A percentile compares a stretch with the other conserved stretches of the same genome.
These are phyloP conservation scores for Mallotus villosus DNA, from an alignment of 2,797 vertebrate genomes.

Conservation along the genomic window DNA sequence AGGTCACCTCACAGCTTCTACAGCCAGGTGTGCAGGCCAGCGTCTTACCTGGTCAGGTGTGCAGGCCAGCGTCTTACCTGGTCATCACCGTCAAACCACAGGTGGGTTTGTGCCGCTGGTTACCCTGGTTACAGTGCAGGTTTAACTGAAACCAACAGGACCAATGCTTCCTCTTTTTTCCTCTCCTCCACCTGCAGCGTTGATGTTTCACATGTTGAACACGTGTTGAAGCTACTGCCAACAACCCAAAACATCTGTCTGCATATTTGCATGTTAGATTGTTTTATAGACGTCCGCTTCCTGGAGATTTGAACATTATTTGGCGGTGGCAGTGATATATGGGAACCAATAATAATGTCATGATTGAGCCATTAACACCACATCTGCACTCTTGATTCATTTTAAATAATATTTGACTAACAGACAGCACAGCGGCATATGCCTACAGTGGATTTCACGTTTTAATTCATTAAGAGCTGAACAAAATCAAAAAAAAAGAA, in stretches of 20 bases:
- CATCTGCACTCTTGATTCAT: slow-evolving; percentile 77
- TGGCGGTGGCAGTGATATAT: slow-evolving; percentile 53
- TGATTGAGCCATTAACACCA: slow-evolving; percentile 76
- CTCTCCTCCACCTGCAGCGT: too few relatives aligned
- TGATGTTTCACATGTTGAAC: slow-evolving; percentile 4
- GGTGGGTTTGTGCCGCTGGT: too few relatives aligned
- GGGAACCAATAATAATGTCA: slow-evolving; percentile 62
- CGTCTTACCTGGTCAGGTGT: too few relatives aligned
- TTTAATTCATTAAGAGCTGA: slow-evolving; percentile 71
- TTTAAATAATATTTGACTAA: slow-evolving; percentile 69
- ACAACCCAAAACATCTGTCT: slow-evolving; percentile 46
- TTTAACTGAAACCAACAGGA: too few relatives aligned
- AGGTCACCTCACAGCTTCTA: too few relatives aligned
- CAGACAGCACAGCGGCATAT: slow-evolving; percentile 61
- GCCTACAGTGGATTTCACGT: slow-evolving; percentile 66
- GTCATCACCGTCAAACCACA: too few relatives aligned
- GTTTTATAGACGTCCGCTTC: slow-evolving; percentile 26
- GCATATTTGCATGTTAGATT: slow-evolving; percentile 50
- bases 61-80: too few relatives aligned
- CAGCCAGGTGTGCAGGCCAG: too few relatives aligned
- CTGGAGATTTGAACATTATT: slow-evolving; percentile 52
- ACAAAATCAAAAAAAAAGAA: slow-evolving; percentile 58
- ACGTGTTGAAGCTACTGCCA: slow-evolving; percentile 36
- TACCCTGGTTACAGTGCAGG: too few relatives aligned
- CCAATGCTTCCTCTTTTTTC: too few relatives aligned